Evolutionary conservation across 2,797 vertebrate species (phyloP), one percentile per base, ranked within the genome.

Genomic region (Otolemur crassicaudatus): DNA sequence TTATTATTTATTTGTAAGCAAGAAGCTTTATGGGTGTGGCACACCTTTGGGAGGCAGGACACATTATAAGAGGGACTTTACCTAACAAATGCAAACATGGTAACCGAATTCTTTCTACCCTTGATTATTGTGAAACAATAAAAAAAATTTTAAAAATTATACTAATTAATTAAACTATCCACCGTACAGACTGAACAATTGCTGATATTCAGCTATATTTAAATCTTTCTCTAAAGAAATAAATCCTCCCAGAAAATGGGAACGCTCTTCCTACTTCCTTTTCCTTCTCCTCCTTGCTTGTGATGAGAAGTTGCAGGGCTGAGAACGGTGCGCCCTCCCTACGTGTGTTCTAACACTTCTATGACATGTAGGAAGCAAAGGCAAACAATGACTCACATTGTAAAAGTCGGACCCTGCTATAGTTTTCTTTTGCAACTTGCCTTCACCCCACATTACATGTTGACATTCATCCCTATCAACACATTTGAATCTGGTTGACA

Each of bases 1-100:
- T 91, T 72, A 81, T 70, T 72, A 40, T 60, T 77, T 67, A 60
- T 84, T 94, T 97, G 76, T 67, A 85, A 93, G 31, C 23, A 56
- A 85, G 25, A 94, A 90, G 70, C 29, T 53, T 29, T n/a, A 70
- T 7, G 14, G 49, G 14, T 53, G 49, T 53, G 49, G 49, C 14
- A 53, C 49, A 53, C 49, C 49, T 53, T 16, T 5, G 4, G 49
- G 49, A 14, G 49, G 49, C 49, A 53, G 49, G 14, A 53, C 14
- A 53, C 49, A 53, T 17, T 53, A 14, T 53, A 53, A 53, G 49
- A 16, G 49, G 49, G 49, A 53, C 49, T 53, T 53, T 53, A 53
- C 49, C 14, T 4, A 53, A 53, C 49, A 53, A 53, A 53, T 16
- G 49, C 49, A 53, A 16, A 53, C 49, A 53, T 53, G 49, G 14